Evolutionary conservation across 2,113 vertebrate species (phyloP).

Genomic region (Triplophysa rosa): DNA sequence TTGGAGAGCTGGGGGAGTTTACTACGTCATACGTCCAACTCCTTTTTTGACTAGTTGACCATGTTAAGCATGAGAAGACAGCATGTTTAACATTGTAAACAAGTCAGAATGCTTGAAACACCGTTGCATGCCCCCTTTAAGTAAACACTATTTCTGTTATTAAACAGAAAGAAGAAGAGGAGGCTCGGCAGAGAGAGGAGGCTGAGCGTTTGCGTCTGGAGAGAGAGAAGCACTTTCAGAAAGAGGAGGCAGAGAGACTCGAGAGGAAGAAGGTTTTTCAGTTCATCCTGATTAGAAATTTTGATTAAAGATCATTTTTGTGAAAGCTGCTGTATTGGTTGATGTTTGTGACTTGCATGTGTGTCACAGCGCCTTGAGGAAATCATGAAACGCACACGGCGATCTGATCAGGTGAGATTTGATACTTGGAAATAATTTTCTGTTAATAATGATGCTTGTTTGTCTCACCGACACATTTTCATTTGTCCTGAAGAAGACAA

Average conservation of each 20-base stretch:
- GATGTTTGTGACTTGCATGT: neutral
- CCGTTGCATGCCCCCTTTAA: too few species aligned
- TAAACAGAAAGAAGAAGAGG: constrained; percentile 83
- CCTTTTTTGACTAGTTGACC: too few species aligned
- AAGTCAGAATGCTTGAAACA: too few species aligned
- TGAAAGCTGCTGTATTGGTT: neutral
- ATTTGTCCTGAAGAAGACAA: constrained; percentile 76
- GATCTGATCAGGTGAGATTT: constrained; percentile 86
- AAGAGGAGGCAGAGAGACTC: constrained; percentile 91
- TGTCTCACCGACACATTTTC: constrained; percentile 28
- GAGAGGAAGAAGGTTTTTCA: constrained; percentile 89
- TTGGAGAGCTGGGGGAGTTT: too few species aligned
- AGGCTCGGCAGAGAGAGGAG: constrained; percentile 85
- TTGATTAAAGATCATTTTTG: neutral
- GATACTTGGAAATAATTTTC: neutral
- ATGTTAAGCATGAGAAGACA: too few species aligned
- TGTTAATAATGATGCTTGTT: constrained; percentile 35
- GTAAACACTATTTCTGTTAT: too few species aligned
- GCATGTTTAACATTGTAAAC: too few species aligned
- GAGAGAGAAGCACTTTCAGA: constrained; percentile 93
- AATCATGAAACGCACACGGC: constrained; percentile 97
- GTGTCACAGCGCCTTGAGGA: constrained; percentile 87
- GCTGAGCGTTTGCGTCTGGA: constrained; percentile 82
- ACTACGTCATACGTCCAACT: too few species aligned
- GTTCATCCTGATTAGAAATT: neutral